These are phyloP conservation scores for Cataglyphis altisquamis DNA, from an alignment of 2,888 invertebrate species.

Conservation along the genomic window DNA sequence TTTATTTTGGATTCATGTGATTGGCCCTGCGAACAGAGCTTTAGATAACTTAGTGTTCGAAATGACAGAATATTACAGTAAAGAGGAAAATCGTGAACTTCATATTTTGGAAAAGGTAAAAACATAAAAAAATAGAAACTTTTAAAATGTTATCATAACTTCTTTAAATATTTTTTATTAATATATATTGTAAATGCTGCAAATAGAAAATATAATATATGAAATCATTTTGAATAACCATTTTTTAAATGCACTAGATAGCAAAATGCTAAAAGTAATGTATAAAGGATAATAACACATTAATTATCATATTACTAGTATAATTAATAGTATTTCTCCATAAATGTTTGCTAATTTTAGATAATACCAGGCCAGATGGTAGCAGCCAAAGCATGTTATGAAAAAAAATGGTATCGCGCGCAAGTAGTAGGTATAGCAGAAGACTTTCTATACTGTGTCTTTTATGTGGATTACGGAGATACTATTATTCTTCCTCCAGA, in stretches of 20 bases:
- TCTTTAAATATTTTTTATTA: neutral
- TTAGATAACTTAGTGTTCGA: slow-evolving; percentile 92
- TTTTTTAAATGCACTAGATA: neutral
- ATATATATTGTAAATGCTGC: neutral
- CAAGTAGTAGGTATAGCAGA: slow-evolving; percentile 90
- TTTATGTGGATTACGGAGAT: slow-evolving; percentile 96
- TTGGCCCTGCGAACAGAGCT: slow-evolving; percentile 91
- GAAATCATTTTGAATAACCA: neutral
- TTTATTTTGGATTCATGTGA: slow-evolving; percentile 95
- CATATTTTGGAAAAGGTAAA: slow-evolving; percentile 87
- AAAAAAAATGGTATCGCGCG: slow-evolving; percentile 93
- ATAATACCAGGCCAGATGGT: slow-evolving; percentile 92
- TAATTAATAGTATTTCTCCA: slow-evolving; percentile 7
- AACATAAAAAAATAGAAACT: neutral
- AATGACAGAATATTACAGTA: slow-evolving; percentile 94
- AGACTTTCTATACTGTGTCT: slow-evolving; percentile 90
- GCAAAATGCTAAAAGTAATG: neutral
- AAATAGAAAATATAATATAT: neutral
- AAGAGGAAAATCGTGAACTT: slow-evolving; percentile 88
- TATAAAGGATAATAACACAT: neutral
- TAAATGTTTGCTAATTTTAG: slow-evolving; percentile 78
- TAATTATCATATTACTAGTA: neutral
- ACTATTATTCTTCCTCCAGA: slow-evolving; percentile 90
- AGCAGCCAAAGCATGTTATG: slow-evolving; percentile 93
- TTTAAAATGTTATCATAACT: neutral